Base-by-base conservation (phyloP, 2,888 invertebrate species). In the Chloroclystis v-ata region DNA sequence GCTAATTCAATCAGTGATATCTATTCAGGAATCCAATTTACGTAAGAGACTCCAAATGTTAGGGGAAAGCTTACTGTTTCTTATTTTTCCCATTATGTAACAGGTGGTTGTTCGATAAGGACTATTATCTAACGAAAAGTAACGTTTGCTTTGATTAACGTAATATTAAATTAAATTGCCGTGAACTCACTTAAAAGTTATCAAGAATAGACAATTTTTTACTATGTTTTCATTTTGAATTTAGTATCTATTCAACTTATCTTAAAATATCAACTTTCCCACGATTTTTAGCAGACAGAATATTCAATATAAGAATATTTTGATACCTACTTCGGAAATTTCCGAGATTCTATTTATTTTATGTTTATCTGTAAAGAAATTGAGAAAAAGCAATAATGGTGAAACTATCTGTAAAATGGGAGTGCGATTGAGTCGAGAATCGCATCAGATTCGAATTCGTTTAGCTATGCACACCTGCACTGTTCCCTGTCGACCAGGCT, bases 1-100 rank as follows among this genome's bases (percentile, higher is more conserved):
- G 67, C 73, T 81, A 82, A 82, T 82, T 79, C 80, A 80, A 82
- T 82, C 80, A 78, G 69, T 67, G 73, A 74, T 78, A 81, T 79
- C 80, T 75, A 78, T 78, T 77, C 78, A 73, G 69, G 72, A 72
- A 78, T 77, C 72, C 79, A 82, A 82, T 81, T 77, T 80, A 76
- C 72, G 73, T 75, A 73, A 80, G 78, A 78, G 75, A 75, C 62
- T 78, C 63, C 52, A 61, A 66, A 63, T 66, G 67, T 51, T 47
- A 47, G 46, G 44, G 52, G 50, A 48, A 49, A 50, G 50, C 39
- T 54, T 52, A 52, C 56, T 47, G 42, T 54, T 54, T 49, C 50
- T 47, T 56, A 54, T 56, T 48, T 47, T 44, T 28, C 29, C 39
- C 35, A 50, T 52, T 49, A 47, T 43, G 47, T 56, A 59, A 57